These are phyloP conservation scores for Drosophila sucinea DNA, from an alignment of 1,140 invertebrate genomes.

Conservation along the genomic window DNA sequence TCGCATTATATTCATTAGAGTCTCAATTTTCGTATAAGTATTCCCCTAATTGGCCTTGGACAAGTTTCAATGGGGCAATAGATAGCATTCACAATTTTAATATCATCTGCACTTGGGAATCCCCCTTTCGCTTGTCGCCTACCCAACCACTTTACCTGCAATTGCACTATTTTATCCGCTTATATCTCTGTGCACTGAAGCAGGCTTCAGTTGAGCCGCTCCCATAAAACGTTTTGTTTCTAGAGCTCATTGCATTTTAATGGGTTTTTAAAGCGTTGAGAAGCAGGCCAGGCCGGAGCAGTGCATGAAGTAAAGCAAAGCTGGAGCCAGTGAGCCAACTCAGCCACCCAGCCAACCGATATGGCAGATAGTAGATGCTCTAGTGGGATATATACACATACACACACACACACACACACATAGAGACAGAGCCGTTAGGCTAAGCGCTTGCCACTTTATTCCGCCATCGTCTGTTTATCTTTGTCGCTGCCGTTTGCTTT, in stretches of 20 bases:
- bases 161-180: slow-evolving; percentile 13
- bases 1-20: not conserved
- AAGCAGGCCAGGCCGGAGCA: not conserved
- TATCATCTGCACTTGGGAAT: not conserved
- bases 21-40: not conserved
- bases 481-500: slow-evolving; percentile 40
- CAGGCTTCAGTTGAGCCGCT: slow-evolving; percentile 42
- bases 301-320: not conserved
- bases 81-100: not conserved
- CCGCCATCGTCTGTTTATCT: slow-evolving; percentile 68
- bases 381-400: slow-evolving; percentile 20
- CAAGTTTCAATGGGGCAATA: not conserved
- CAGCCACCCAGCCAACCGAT: slow-evolving; percentile 20
- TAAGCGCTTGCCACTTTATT: slow-evolving; percentile 70
- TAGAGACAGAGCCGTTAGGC: slow-evolving; percentile 26
- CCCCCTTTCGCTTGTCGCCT: not conserved
- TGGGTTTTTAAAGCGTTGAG: slow-evolving; percentile 48
- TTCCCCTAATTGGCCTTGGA: not conserved
- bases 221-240: slow-evolving; percentile 49
- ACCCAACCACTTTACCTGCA: not conserved
- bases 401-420: slow-evolving; percentile 9
- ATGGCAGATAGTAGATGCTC: slow-evolving; percentile 44
- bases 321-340: not conserved
- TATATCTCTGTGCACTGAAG: slow-evolving; percentile 16
- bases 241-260: slow-evolving; percentile 71